A percentile compares a stretch with the other conserved stretches of the same genome.
Conservation (phyloP, 2,888 invertebrate genomes). For the Syrphus vitripennis region DNA sequence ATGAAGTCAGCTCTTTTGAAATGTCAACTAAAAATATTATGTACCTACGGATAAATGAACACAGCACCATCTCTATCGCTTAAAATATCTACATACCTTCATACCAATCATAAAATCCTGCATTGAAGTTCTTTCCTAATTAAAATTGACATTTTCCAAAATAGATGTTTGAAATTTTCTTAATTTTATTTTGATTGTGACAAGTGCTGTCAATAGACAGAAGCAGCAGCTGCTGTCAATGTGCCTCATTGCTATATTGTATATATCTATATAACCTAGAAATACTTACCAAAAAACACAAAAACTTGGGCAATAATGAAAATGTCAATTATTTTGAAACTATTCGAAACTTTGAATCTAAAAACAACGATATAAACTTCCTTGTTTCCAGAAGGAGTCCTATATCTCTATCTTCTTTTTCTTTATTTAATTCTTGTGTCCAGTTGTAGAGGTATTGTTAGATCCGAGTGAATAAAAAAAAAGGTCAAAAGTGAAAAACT, state of each 20-base stretch:
- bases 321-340: constrained; percentile 26
- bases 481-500: constrained; percentile 16
- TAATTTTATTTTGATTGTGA: not conserved
- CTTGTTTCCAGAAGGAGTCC: not conserved
- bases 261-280: not conserved
- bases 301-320: constrained; percentile 3
- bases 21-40: not conserved
- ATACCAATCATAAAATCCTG: not conserved
- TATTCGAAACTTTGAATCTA: constrained; percentile 1
- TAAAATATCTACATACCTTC: too few relatives aligned
- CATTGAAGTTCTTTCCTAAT: not conserved
- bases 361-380: constrained; percentile 17
- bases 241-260: not conserved
- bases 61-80: not conserved
- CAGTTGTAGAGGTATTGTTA: not conserved
- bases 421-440: not conserved
- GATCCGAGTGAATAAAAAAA: not conserved
- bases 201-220: not conserved
- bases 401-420: not conserved
- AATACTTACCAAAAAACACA: not conserved
- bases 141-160: not conserved
- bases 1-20: not conserved
- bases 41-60: not conserved
- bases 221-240: not conserved
- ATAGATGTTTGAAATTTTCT: not conserved